Evolutionary conservation across 2,888 invertebrate genomes (phyloP), one percentile per base, ranked within the genome.

Genomic region (Perdita meconis): DNA sequence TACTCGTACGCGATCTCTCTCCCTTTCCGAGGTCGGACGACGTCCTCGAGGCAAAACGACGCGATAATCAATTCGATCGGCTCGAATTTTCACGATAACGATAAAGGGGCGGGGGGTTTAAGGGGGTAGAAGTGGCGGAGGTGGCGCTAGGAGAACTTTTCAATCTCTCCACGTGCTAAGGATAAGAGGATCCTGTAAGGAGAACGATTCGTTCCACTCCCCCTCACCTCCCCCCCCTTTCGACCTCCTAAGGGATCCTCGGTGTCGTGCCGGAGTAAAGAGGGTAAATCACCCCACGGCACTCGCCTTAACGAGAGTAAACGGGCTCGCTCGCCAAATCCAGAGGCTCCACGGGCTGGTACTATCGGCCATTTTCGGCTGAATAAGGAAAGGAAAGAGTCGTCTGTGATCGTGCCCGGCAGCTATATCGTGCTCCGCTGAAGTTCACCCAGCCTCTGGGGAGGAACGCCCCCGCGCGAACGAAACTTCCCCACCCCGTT

Each of bases 271-370:
- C 68, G 78, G 60, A 69, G 72, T 82, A 81, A 83, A 81, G 81
- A 78, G 83, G 83, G 80, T 83, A 83, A 85, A 86, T 87, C 83
- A 81, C 76, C 77, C 75, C 75, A 72, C 80, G 80, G 81, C 79
- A 81, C 77, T 86, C 80, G 74, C 81, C 83, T 87, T 87, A 86
- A 87, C 83, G 78, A 87, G 81, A 86, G 87, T 85, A 86, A 86
- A 86, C 78, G 87, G 74, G 80, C 81, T 80, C 87, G 80, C 86
- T 87, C 81, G 68, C 79, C 64, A 71, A 85, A 82, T 85, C 83
- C 86, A 74, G 72, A 69, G 69, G 73, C 75, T 51, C 42, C 70
- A 44, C 30, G 60, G 55, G 34, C 61, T 64, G 69, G 50, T 55
- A 63, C 63, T 71, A 74, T 80, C 72, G 65, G 70, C 68, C 65